Conservation (phyloP, 1,140 invertebrate species). For the Lutraria rhynchaena region DNA sequence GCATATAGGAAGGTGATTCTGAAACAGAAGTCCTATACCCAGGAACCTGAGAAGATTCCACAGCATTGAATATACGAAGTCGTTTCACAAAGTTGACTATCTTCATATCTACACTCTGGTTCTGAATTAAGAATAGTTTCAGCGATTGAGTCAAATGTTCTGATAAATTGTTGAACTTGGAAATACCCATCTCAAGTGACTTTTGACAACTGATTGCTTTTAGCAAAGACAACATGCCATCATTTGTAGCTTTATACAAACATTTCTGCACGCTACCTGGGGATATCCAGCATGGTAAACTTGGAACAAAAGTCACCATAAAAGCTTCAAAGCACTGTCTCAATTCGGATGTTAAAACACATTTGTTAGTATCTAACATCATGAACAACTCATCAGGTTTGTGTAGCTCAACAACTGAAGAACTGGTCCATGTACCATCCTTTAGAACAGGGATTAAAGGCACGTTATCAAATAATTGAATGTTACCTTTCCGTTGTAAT, state of each 20-base stretch:
- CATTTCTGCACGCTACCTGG: not conserved
- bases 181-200: not conserved
- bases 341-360: not conserved
- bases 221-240: not conserved
- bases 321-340: not conserved
- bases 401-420: not conserved
- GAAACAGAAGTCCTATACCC: too few relatives aligned
- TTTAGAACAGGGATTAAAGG: not conserved
- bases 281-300: slow-evolving; percentile 1
- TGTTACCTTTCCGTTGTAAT: not conserved
- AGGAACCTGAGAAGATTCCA: not conserved
- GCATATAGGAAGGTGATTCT: too few relatives aligned
- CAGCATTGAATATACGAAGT: not conserved
- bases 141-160: too few relatives aligned
- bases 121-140: too few relatives aligned
- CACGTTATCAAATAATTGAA: slow-evolving; percentile 8
- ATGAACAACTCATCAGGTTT: slow-evolving; percentile 9
- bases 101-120: too few relatives aligned
- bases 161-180: not conserved
- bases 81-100: too few relatives aligned
- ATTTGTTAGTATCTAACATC: not conserved
- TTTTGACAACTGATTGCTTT: not conserved
- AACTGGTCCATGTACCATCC: not conserved
- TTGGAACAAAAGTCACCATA: not conserved
- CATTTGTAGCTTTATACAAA: not conserved